A percentile compares a stretch with the other conserved stretches of the same genome.
Conservation (phyloP, 2,888 invertebrate species). For the Epinotia brunnichana region DNA sequence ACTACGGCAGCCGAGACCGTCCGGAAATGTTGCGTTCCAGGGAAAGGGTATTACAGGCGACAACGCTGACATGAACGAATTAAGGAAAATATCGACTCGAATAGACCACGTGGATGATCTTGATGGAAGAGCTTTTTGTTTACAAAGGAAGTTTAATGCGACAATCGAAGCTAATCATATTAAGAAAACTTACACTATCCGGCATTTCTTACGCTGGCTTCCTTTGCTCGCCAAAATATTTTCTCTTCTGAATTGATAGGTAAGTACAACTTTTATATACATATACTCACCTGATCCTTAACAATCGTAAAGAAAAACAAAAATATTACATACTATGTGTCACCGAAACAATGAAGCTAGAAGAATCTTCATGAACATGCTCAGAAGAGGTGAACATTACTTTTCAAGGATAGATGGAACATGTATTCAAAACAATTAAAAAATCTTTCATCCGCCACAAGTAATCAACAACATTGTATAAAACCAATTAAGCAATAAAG, state of each 20-base stretch:
- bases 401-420: too few relatives aligned
- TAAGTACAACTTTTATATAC: background rate
- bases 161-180: background rate
- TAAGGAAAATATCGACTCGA: slow-evolving; percentile 1
- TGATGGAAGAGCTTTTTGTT: slow-evolving; percentile 15
- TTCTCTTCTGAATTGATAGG: background rate
- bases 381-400: background rate
- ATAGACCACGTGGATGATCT: slow-evolving; percentile 28
- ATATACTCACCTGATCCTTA: too few relatives aligned
- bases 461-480: slow-evolving; percentile 34
- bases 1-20: slow-evolving; percentile 43
- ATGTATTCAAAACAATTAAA: slow-evolving; percentile 12
- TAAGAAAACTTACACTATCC: background rate
- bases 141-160: slow-evolving; percentile 17
- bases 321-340: too few relatives aligned
- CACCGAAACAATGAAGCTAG: background rate
- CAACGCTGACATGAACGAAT: slow-evolving; percentile 11
- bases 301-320: too few relatives aligned
- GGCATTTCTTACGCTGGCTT: background rate
- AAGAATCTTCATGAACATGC: background rate
- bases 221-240: background rate
- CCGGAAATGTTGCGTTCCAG: slow-evolving; percentile 26
- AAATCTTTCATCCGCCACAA: background rate
- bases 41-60: slow-evolving; percentile 11
- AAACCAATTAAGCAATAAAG: slow-evolving; percentile 46